Conservation (phyloP, 2,113 vertebrate species). For the Erpornis zantholeuca region DNA sequence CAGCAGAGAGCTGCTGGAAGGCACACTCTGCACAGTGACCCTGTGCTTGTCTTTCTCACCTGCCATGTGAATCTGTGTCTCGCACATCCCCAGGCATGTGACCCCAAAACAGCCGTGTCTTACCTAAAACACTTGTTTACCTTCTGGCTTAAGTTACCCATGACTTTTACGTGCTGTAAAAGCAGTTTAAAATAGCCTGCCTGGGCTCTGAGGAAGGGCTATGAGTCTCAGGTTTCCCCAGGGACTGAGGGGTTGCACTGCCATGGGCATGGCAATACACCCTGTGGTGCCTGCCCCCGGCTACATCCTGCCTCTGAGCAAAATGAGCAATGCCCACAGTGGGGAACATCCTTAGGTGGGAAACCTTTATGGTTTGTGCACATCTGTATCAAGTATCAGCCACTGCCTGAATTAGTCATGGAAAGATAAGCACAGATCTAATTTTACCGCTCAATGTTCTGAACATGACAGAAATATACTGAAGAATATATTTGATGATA, state of each 20-base stretch:
- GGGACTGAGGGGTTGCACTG: background rate
- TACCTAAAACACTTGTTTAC: background rate
- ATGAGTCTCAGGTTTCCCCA: background rate
- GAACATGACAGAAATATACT: background rate
- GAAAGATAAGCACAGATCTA: background rate
- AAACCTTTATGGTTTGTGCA: background rate
- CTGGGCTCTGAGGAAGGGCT: background rate
- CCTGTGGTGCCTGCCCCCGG: background rate
- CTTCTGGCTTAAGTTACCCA: background rate
- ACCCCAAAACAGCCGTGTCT: background rate
- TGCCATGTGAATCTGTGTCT: rapidly evolving
- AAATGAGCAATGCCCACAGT: background rate
- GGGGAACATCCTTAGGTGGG: background rate
- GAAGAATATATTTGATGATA: background rate
- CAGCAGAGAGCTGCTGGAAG: background rate
- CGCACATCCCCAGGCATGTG: rapidly evolving
- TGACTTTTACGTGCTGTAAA: background rate
- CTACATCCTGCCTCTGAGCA: background rate
- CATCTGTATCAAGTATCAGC: background rate
- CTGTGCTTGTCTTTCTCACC: background rate
- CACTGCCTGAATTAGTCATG: background rate
- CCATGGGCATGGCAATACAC: rapidly evolving
- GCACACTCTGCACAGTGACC: rapidly evolving
- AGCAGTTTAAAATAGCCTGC: background rate
- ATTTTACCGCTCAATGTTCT: background rate